phyloP scores from a whole-genome alignment of 2,888 invertebrate genomes.

The Scaptomyza cyrtandrae region DNA sequence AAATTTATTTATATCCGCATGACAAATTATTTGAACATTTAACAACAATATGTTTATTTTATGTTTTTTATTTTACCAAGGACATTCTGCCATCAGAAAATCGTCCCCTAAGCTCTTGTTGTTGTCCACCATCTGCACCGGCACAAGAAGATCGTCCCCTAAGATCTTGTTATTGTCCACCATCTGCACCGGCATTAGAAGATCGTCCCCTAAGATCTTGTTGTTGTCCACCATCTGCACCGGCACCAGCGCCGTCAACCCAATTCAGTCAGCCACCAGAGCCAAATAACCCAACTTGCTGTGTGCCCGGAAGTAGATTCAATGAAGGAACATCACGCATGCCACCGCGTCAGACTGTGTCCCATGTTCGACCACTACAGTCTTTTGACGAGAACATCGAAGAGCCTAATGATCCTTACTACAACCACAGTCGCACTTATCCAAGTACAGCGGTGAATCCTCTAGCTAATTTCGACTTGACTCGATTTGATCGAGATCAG shows the following conservation, averaged over 20 bases:
- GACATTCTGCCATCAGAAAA: neutral
- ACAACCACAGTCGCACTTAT: conserved; percentile 6
- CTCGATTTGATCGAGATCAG: conserved; percentile 37
- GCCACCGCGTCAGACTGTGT: neutral
- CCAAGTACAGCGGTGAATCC: conserved; percentile 1
- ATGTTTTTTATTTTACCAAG: neutral
- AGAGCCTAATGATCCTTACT: conserved; percentile 27
- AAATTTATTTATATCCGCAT: too few species aligned
- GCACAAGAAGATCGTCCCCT: too few species aligned
- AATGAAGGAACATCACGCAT: too few species aligned
- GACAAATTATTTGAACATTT: too few species aligned
- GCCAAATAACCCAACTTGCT: neutral
- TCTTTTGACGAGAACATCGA: neutral
- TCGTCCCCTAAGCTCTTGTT: neutral
- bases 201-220: neutral
- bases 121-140: neutral
- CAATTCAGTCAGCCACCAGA: neutral
- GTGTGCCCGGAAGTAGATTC: conserved; percentile 1
- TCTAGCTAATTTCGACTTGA: conserved; percentile 33
- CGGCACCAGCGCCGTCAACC: neutral
- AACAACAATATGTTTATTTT: neutral
- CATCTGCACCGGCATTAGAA: neutral
- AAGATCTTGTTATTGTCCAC: neutral
- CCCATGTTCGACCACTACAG: neutral
- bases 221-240: neutral